Evolutionary conservation across 2,888 invertebrate species (phyloP), one percentile per base, ranked within the genome.

Genomic region (Amblyteles armatorius): DNA sequence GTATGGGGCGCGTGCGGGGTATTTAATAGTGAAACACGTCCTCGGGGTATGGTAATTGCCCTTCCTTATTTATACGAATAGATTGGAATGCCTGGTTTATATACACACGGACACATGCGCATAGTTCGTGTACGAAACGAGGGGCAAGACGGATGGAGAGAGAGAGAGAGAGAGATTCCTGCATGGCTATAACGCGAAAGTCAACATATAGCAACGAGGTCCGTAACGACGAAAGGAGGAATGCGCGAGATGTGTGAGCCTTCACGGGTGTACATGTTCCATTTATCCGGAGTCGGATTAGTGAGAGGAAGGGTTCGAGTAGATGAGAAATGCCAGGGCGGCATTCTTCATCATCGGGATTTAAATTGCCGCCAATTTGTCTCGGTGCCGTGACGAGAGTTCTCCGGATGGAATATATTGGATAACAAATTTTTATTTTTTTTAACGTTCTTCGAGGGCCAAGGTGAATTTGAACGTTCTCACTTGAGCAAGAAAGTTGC

Each of bases 1-100:
- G 68, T 74, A 71, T 57, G 36, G 57, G 71, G 78, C 55, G 86
- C 74, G 81, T 84, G 86, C 83, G 81, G 81, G 88, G 89, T 88
- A 90, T 92, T 91, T 91, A 91, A 92, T 91, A 90, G 90, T 89
- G 80, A 67, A 88, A 79, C 86, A 84, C 57, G 57, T 57, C 57
- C 57, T 85, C 85, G 78, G 79, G 88, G 90, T 89, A 91, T 91
- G 92, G 90, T 91, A 92, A 92, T 92, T 89, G 90, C 87, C 86
- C 87, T 88, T 80, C 86, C 88, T 91, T 91, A 91, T 92, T 92
- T 90, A 91, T 91, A 89, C 68, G 69, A 81, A 79, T 82, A 74
- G 72, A 84, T 82, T 84, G 79, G 68, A 83, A 79, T 69, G 52
- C 73, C 60, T 68, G 29, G 40, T 40, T 52, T 73, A 22, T 50